Evolutionary conservation across 1,140 invertebrate species (phyloP).

Genomic region (Zeugodacus cucurbitae): DNA sequence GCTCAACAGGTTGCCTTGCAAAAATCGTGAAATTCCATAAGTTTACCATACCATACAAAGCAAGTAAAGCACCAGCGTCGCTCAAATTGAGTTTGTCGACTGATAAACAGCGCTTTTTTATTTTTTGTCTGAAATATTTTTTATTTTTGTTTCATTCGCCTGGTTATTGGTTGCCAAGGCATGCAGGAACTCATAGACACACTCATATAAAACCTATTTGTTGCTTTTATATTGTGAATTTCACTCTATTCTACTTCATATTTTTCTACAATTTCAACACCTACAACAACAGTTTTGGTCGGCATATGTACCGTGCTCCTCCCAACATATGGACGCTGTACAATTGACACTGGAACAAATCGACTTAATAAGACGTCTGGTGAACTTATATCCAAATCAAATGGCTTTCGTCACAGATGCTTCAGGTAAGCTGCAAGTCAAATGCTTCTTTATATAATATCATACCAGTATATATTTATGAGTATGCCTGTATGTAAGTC

Average conservation of each 20-base stretch:
- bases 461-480: neutral
- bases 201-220: neutral
- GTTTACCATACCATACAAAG: neutral
- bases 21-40: neutral
- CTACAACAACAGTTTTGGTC: conserved; percentile 81
- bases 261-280: neutral
- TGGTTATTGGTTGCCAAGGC: neutral
- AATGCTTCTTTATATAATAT: neutral
- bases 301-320: conserved; percentile 85
- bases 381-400: conserved; percentile 81
- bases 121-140: neutral
- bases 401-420: conserved; percentile 82
- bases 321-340: conserved; percentile 87
- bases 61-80: neutral
- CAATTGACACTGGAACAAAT: conserved; percentile 88
- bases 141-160: neutral
- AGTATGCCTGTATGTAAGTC: neutral
- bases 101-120: neutral
- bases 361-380: conserved; percentile 85
- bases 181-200: neutral
- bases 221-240: neutral
- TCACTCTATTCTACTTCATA: neutral
- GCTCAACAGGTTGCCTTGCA: neutral
- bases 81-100: neutral
- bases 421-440: conserved; percentile 70